Base-by-base conservation (phyloP, 2,113 vertebrate species). In the Maccullochella peelii region DNA sequence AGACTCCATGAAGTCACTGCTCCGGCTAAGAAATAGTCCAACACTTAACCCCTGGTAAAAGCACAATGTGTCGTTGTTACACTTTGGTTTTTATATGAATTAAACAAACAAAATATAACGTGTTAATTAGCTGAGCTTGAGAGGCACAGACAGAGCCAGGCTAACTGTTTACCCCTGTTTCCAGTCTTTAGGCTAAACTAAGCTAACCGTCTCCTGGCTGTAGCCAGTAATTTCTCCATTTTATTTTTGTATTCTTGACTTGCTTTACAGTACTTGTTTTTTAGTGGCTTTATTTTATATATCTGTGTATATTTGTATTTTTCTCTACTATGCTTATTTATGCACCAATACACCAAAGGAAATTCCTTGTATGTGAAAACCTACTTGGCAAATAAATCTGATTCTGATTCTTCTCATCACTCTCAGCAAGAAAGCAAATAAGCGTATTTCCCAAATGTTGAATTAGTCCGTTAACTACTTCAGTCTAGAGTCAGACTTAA, bases 1-100 rank as follows among this genome's bases (percentile, higher is more conserved):
- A 71, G 74, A 79, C 71, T 59, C 68, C 68, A 80, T 66, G 69
- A 86, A 78, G 72, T 68, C 73, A 36, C 65, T 16, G n/a, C 49
- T 82, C 38, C 38, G 5, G 23, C 71, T 25, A 69, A 69, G 54
- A 73, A 70, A 54, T 40, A 74, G 33, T 79, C 18, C 58, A 10
- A 74, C 44, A 70, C 33, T 40, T 66, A 27, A 81, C 23, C 55
- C 0, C 27, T 50, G 2, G n/a, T 59, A 68, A 55, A 78, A 61
- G 2, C 63, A 69, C 30, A 73, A 27, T 4, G 33, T 36, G 16
- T 58, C 36, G 2, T 54, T 27, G 42, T 73, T 59, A 58, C n/a
- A 27, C 27, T 50, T 73, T 21, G 14, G 8, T 16, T 66, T 40
- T 59, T n/a, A 36, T 25, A 42, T 11, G 12, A 27, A 70, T 33